Evolutionary conservation across 2,797 vertebrate species (phyloP).

Genomic region (Mormyrops attenuatus): DNA sequence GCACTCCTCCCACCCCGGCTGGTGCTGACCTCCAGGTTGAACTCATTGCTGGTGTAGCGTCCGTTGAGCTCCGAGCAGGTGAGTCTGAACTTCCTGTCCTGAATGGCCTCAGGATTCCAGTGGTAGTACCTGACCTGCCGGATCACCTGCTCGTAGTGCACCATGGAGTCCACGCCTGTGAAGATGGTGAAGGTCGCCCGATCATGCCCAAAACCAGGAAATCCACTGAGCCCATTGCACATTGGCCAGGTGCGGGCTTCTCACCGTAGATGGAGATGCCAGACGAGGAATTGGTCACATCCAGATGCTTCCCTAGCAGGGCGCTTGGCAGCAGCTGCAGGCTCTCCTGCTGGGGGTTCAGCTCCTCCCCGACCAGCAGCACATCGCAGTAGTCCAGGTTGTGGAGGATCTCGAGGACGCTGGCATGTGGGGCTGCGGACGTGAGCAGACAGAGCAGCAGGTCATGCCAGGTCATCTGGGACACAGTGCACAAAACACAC

Average conservation of each 20-base stretch:
- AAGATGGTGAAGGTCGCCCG: not conserved
- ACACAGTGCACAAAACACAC: not conserved
- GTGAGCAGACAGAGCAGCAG: conserved; percentile 22
- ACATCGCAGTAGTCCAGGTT: conserved; percentile 95
- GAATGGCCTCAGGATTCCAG: conserved; percentile 59
- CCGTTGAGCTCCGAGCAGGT: conserved; percentile 93
- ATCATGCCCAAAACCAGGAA: not conserved
- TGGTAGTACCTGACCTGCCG: conserved; percentile 75
- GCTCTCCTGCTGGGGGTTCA: conserved; percentile 79
- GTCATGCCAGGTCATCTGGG: not conserved
- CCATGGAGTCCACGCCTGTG: conserved; percentile 87
- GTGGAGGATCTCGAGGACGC: conserved; percentile 79
- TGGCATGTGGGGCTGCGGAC: conserved; percentile 58
- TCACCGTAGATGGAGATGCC: conserved; percentile 93
- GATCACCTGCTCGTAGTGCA: conserved; percentile 84
- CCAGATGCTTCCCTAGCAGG: conserved; percentile 82
- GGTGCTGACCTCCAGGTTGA: conserved; percentile 79
- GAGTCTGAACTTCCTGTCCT: conserved; percentile 74
- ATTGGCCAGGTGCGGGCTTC: conserved; percentile 12
- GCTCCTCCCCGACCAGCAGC: conserved; percentile 80
- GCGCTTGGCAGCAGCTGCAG: conserved; percentile 75
- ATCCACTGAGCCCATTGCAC: conserved; percentile 44
- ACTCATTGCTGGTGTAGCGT: conserved; percentile 89
- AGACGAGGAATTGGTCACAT: conserved; percentile 89
- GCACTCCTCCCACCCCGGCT: not conserved